These are phyloP conservation scores for Pemphredon lugubris DNA, from an alignment of 2,888 invertebrate species.

Conservation along the genomic window DNA sequence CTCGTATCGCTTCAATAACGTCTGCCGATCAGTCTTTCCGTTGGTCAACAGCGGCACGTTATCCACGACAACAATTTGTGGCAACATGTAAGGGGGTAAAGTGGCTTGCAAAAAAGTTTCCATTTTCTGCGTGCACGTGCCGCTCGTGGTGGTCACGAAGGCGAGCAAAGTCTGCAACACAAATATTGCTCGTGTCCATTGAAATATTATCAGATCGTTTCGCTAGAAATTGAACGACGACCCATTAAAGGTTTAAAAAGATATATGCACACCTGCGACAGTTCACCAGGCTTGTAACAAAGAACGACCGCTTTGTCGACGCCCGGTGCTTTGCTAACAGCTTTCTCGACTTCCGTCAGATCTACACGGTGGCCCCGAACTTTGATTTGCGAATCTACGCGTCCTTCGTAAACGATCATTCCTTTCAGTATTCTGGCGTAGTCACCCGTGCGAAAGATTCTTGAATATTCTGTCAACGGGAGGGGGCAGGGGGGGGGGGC, in stretches of 20 bases:
- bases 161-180: constrained; percentile 87
- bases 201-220: no score
- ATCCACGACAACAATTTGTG: constrained; percentile 87
- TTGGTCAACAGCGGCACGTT: constrained; percentile 91
- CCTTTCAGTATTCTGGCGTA: constrained; percentile 88
- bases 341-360: constrained; percentile 91
- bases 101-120: constrained; percentile 85
- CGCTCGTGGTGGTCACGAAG: constrained; percentile 83
- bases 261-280: constrained; percentile 79
- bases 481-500: not conserved
- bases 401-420: constrained; percentile 88
- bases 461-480: constrained; percentile 83
- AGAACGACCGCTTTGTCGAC: constrained; percentile 90
- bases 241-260: no score
- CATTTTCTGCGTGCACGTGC: constrained; percentile 84
- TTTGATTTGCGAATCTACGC: constrained; percentile 93
- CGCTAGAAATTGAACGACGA: no score
- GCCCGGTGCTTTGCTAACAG: constrained; percentile 84
- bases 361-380: constrained; percentile 94
- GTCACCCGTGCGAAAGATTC: constrained; percentile 92
- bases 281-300: constrained; percentile 89
- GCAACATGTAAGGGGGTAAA: constrained; percentile 90
- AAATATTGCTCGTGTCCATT: not conserved
- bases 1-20: constrained; percentile 88
- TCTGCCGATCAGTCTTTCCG: constrained; percentile 93